A percentile compares a stretch with the other conserved stretches of the same genome.
Evolutionary conservation across 1,140 invertebrate species (phyloP).

Genomic region (Stegodyphus dumicola): DNA sequence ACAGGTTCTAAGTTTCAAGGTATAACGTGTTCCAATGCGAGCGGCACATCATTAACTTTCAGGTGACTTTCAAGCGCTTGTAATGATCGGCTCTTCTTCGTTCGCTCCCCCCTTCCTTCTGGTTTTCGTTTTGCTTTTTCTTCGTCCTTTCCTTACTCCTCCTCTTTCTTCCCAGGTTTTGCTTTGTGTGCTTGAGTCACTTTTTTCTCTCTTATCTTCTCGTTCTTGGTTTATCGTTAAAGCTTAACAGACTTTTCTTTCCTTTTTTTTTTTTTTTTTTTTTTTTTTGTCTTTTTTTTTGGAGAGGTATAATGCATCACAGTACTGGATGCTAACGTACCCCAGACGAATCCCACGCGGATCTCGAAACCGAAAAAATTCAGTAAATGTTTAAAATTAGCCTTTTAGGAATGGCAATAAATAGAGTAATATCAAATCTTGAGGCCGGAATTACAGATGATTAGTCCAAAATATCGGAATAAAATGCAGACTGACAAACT

Average conservation of each 20-base stretch:
- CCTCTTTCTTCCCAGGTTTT: neutral
- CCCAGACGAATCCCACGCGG: no score
- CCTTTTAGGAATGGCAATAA: no score
- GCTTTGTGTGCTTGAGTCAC: neutral
- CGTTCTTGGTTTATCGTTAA: conserved; percentile 14
- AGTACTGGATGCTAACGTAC: no score
- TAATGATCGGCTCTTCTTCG: conserved; percentile 31
- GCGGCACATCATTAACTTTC: conserved; percentile 56
- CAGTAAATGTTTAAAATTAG: no score
- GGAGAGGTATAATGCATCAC: no score
- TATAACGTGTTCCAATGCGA: neutral
- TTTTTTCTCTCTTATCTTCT: neutral
- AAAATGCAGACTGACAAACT: no score
- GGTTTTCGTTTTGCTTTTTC: conserved; percentile 2
- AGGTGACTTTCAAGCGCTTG: conserved; percentile 57
- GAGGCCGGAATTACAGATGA: no score
- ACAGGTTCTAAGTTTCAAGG: conserved; percentile 22
- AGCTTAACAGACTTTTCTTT: neutral
- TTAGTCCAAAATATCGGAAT: no score
- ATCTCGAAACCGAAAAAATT: no score
- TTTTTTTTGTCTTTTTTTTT: no score
- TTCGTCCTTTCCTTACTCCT: conserved; percentile 20
- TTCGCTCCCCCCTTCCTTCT: neutral
- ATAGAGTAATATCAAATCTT: no score
- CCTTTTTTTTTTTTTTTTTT: neutral